Base-by-base conservation (phyloP, 2,797 vertebrate species). In the Arnoldichthys spilopterus region DNA sequence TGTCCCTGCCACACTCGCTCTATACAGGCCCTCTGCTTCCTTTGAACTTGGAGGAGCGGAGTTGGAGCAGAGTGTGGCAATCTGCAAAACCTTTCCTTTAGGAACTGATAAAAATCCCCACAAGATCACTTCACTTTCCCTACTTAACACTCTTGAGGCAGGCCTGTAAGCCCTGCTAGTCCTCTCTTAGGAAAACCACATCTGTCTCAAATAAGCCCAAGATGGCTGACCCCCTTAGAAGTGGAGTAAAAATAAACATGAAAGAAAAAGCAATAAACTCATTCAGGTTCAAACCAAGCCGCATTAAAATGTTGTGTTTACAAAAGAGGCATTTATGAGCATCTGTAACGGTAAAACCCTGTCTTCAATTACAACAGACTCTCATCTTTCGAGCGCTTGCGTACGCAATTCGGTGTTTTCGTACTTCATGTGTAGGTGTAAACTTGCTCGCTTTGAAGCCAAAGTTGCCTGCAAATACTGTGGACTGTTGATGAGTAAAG, bases 171-270 rank as follows among this genome's bases (percentile, higher is more conserved):
- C 18, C 63, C 5, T 6, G 12, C 58, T 22, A 51, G 24, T 53
- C 58, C 51, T 72, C 24, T 74, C 34, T 66, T 51, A 84, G 64
- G 66, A 54, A 74, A 76, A 64, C 45, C 49, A 81, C 84, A 88
- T 81, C 85, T 84, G 85, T 70, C 51, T 81, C 58, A 28, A 83
- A 86, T 89, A 66, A 80, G 9, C 51, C 51, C 6, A 63, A 72
- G 70, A 71, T 53, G 26, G 28, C 49, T 43, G 58, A 76, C 26
- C 26, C 49, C 28, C 47, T 81, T 37, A 54, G 71, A 85, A 47
- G 58, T 11, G n/a, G 51, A 68, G 70, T 8, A 12, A 81, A 88
- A 84, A 85, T 75, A 86, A 83, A 86, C 78, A 79, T 61, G 18
- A 80, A 82, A 83, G 76, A 73, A 49, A 77, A 58, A 49, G 8